Percentiles rank a stretch among this genome's conserved stretches.
Conservation (phyloP, 2,888 invertebrate species). For the Epistrophe eligans region DNA sequence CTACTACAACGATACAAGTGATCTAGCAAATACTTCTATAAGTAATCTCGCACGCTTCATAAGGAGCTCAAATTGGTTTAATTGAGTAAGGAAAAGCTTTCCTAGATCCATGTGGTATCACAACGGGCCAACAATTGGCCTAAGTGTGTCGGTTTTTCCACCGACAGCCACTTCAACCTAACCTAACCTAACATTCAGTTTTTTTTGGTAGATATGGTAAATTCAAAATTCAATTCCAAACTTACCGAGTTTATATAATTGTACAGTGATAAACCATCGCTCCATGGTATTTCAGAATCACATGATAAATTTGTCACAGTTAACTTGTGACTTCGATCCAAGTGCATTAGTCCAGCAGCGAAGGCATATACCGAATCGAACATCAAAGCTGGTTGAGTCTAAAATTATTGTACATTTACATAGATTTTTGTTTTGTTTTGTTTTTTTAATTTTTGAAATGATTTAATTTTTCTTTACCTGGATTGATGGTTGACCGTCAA, state of each 20-base stretch:
- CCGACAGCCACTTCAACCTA: too few species aligned
- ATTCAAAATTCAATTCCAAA: background rate
- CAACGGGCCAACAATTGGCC: too few species aligned
- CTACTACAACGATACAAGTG: too few species aligned
- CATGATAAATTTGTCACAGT: constrained; percentile 92
- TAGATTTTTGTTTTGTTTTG: background rate
- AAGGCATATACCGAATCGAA: constrained; percentile 94
- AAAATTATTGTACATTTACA: background rate
- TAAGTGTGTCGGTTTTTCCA: too few species aligned
- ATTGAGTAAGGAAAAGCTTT: too few species aligned
- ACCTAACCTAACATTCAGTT: too few species aligned
- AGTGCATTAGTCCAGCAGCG: constrained; percentile 90
- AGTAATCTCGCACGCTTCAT: too few species aligned
- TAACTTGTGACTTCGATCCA: constrained; percentile 89
- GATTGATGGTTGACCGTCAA: constrained; percentile 88
- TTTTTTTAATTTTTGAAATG: background rate
- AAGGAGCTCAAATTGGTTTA: too few species aligned
- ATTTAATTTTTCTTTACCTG: constrained; percentile 85
- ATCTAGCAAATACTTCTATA: too few species aligned
- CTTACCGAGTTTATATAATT: constrained; percentile 90
- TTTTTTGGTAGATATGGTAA: background rate
- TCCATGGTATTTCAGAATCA: constrained; percentile 91
- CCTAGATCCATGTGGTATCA: too few species aligned
- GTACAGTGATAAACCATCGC: constrained; percentile 90
- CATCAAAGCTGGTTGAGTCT: constrained; percentile 94